Percentiles rank a stretch among this genome's conserved stretches.
phyloP scores from a whole-genome alignment of 2,113 vertebrate genomes.

The Heloderma charlesbogerti region DNA sequence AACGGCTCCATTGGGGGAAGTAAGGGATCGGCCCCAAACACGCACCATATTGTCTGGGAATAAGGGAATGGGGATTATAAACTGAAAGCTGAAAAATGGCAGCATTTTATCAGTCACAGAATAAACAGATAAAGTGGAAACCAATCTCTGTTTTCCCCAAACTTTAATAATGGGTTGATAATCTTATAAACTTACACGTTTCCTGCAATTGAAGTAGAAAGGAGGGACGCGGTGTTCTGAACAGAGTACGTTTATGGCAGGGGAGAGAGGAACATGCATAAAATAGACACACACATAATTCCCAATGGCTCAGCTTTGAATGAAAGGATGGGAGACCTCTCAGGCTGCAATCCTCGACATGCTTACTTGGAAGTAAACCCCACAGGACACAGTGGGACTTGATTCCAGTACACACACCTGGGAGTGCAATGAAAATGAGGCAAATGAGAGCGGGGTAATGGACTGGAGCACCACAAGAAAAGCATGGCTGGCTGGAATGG shows the following conservation, averaged over 20 bases:
- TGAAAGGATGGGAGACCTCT: background rate
- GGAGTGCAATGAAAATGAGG: background rate
- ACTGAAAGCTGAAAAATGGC: constrained; percentile 67
- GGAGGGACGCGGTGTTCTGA: constrained; percentile 53
- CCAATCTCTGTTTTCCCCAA: constrained; percentile 71
- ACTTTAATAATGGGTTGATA: constrained; percentile 78
- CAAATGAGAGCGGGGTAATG: background rate
- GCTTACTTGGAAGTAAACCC: background rate
- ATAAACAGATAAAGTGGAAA: constrained; percentile 81
- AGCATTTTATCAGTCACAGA: constrained; percentile 75
- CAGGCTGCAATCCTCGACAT: background rate
- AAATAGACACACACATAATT: constrained; percentile 21
- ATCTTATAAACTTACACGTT: constrained; percentile 75
- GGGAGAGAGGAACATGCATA: constrained; percentile 47
- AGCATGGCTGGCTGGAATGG: background rate
- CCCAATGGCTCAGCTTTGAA: background rate
- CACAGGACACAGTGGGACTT: no score
- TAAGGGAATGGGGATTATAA: constrained; percentile 65
- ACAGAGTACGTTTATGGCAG: constrained; percentile 12
- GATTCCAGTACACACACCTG: background rate
- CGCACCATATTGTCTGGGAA: constrained; percentile 67
- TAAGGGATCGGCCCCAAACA: constrained; percentile 43
- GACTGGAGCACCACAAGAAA: background rate
- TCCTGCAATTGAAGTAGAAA: constrained; percentile 74
- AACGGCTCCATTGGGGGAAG: constrained; percentile 62